A percentile compares a stretch with the other conserved stretches of the same genome.
Evolutionary conservation across 2,797 vertebrate genomes (phyloP).

Genomic region (Macropus fuliginosus): DNA sequence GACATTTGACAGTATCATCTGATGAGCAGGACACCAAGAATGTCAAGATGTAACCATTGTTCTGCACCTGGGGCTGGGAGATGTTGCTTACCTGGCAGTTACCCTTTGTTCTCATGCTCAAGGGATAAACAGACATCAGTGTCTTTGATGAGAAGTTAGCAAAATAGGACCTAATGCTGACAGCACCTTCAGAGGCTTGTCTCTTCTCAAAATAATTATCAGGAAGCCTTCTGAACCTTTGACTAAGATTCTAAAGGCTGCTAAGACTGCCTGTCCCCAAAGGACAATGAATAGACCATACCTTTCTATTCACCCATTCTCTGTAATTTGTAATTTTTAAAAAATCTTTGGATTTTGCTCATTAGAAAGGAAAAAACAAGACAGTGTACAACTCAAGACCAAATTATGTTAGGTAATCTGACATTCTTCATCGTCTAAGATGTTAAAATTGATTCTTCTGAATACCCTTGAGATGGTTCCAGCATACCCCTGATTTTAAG

Average conservation of each 20-base stretch:
- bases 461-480: no score
- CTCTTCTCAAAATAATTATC: not conserved
- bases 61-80: not conserved
- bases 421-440: conserved; percentile 25
- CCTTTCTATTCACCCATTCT: not conserved
- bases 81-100: not conserved
- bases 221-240: not conserved
- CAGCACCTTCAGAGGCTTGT: not conserved
- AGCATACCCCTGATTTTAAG: no score
- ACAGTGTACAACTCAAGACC: not conserved
- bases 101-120: not conserved
- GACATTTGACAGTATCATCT: not conserved
- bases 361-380: not conserved
- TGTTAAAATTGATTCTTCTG: no score
- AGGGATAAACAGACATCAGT: not conserved
- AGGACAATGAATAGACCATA: not conserved
- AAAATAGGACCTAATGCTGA: not conserved
- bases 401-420: not conserved
- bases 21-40: not conserved
- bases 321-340: not conserved
- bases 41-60: not conserved
- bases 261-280: not conserved
- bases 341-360: not conserved
- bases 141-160: not conserved
- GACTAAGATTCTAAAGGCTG: not conserved